phyloP scores from a whole-genome alignment of 2,113 vertebrate genomes.

The Cinclus cinclus region DNA sequence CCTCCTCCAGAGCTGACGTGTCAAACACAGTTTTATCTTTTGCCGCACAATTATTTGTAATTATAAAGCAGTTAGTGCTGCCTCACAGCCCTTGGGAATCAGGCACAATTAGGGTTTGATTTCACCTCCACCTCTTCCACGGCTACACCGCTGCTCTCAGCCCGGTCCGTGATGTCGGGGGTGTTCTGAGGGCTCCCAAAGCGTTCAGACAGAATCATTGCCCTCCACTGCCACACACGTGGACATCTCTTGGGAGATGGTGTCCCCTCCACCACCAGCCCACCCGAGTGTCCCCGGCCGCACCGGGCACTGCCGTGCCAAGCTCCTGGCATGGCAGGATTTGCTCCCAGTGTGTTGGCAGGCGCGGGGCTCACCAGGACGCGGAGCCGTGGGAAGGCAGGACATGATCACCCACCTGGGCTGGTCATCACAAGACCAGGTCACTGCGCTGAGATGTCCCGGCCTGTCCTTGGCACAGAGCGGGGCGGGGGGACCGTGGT shows the following conservation, averaged over 20 bases:
- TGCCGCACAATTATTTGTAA: background rate
- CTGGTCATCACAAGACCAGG: no score
- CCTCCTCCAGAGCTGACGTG: background rate
- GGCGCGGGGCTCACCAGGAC: accelerated
- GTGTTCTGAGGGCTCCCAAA: background rate
- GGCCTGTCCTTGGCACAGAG: background rate
- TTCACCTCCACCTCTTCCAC: background rate
- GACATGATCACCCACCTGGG: background rate
- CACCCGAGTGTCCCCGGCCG: accelerated
- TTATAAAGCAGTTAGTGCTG: background rate
- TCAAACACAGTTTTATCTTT: background rate
- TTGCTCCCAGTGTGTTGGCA: accelerated
- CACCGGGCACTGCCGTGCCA: background rate
- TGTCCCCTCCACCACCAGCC: background rate
- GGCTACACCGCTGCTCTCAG: background rate
- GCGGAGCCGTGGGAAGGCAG: accelerated
- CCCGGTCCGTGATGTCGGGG: accelerated
- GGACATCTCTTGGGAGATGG: background rate
- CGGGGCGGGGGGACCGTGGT: accelerated
- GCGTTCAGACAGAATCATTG: background rate
- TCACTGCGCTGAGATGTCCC: background rate
- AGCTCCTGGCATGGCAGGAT: background rate
- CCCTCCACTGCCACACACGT: accelerated
- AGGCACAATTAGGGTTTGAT: background rate
- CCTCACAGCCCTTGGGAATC: background rate